Percentiles rank a stretch among this genome's conserved stretches.
Evolutionary conservation across 2,797 vertebrate genomes (phyloP).

Genomic region (Rallus crepitans): DNA sequence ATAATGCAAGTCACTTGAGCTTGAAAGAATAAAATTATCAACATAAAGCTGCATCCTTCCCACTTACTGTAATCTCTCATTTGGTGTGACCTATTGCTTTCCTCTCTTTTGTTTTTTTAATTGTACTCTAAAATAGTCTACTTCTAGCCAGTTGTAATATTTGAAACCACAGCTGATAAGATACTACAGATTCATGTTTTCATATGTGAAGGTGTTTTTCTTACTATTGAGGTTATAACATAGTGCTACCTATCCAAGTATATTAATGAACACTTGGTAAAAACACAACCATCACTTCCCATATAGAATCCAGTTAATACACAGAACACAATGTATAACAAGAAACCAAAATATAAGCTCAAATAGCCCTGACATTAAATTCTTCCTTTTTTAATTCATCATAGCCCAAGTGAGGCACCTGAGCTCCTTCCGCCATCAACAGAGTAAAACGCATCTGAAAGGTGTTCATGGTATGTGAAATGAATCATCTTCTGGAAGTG

Average conservation of each 20-base stretch:
- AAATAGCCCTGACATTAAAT: neutral
- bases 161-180: neutral
- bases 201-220: neutral
- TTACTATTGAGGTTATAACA: neutral
- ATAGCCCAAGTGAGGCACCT: neutral
- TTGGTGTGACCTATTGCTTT: neutral
- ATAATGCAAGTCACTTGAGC: neutral
- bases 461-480: neutral
- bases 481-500: neutral
- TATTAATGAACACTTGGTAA: neutral
- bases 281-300: neutral
- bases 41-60: neutral
- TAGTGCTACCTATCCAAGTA: neutral
- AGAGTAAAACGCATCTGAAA: neutral
- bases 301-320: neutral
- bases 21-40: neutral
- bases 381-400: neutral
- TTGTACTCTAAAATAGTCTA: neutral
- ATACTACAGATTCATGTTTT: neutral
- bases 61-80: neutral
- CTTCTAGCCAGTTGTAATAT: neutral
- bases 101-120: neutral
- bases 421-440: neutral
- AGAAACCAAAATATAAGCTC: neutral
- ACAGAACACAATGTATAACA: neutral